phyloP scores from a whole-genome alignment of 2,797 vertebrate species.

The Lagorchestes hirsutus region DNA sequence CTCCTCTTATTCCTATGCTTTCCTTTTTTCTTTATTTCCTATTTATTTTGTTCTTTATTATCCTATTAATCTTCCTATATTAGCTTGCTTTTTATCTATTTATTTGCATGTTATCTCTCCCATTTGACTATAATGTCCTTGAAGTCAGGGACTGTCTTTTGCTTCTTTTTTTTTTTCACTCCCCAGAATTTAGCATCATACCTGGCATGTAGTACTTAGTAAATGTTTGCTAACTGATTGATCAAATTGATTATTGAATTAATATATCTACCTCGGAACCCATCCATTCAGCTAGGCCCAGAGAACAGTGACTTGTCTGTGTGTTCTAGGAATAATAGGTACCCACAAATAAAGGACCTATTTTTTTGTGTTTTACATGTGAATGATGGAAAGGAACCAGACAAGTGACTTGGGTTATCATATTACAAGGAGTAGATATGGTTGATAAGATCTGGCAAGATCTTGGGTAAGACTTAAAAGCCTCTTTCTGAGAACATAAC shows the following conservation, averaged over 20 bases:
- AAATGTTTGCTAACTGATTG: neutral
- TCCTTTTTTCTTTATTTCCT: neutral
- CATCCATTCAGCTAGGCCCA: neutral
- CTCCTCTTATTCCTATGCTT: neutral
- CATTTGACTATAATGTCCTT: neutral
- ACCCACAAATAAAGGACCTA: neutral
- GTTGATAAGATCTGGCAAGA: neutral
- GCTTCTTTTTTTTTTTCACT: neutral
- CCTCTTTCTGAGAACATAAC: neutral
- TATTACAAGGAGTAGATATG: neutral
- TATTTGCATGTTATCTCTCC: neutral
- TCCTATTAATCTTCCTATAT: too few species aligned
- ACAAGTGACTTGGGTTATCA: neutral
- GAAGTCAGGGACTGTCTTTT: neutral
- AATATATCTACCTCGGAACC: neutral
- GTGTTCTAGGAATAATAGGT: neutral
- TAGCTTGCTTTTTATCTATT: neutral
- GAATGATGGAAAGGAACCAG: neutral
- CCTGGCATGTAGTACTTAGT: neutral
- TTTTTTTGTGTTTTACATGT: neutral
- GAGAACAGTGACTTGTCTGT: neutral
- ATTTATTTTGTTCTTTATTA: neutral
- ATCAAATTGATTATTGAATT: neutral
- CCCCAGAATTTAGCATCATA: neutral
- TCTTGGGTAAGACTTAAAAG: neutral